Percentiles rank a stretch among this genome's conserved stretches.
phyloP scores from a whole-genome alignment of 2,888 invertebrate species.

The Coecobrya sp. region DNA sequence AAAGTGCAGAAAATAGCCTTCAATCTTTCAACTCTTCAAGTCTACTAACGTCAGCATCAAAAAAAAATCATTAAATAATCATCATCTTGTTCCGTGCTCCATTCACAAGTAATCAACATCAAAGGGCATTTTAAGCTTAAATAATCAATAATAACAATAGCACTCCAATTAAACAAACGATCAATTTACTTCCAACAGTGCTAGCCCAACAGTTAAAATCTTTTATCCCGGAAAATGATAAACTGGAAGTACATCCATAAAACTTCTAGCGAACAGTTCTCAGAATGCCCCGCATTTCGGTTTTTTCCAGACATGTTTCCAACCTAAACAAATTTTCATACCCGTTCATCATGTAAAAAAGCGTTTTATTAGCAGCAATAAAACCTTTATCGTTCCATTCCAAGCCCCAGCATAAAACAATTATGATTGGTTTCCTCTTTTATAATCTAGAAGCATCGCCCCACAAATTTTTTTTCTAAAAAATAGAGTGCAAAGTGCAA shows the following conservation, averaged over 20 bases:
- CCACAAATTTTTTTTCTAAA: neutral
- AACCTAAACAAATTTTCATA: neutral
- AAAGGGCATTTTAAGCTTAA: neutral
- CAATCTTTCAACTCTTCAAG: slow-evolving; percentile 62
- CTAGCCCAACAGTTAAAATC: too few relatives aligned
- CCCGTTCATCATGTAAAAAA: neutral
- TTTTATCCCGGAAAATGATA: too few relatives aligned
- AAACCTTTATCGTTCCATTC: neutral
- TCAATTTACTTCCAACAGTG: too few relatives aligned
- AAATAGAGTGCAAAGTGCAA: too few relatives aligned
- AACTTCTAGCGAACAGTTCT: neutral
- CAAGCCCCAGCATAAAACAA: neutral
- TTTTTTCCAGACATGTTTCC: neutral
- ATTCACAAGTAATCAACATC: neutral
- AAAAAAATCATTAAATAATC: slow-evolving; percentile 7
- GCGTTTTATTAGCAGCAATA: neutral
- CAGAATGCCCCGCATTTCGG: neutral
- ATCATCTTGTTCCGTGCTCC: slow-evolving; percentile 10
- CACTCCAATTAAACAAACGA: too few relatives aligned
- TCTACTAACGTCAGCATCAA: slow-evolving; percentile 45
- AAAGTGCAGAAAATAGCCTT: slow-evolving; percentile 47
- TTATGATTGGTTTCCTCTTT: slow-evolving; percentile 31
- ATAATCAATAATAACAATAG: neutral
- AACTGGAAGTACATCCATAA: neutral
- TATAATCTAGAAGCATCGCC: neutral